These are phyloP conservation scores for Parapristionchus giblindavisi DNA, from an alignment of 2,888 invertebrate genomes.

Conservation along the genomic window DNA sequence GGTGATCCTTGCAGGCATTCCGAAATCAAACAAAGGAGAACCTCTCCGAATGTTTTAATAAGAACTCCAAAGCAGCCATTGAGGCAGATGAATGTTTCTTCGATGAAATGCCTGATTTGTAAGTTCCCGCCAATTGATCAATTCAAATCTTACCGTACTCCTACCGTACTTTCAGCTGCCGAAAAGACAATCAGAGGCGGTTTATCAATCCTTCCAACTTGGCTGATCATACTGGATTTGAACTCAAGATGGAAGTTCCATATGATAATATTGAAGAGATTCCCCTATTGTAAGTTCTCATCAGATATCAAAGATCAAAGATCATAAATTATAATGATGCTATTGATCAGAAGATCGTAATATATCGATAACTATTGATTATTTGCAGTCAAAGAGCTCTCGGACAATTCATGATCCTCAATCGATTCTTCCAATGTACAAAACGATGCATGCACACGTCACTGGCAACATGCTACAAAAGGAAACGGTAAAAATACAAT, in stretches of 20 bases:
- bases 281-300: conserved; percentile 7
- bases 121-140: not conserved
- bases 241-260: not conserved
- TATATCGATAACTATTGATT: not conserved
- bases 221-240: not conserved
- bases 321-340: not conserved
- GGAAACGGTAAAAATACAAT: not conserved
- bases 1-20: not conserved
- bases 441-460: conserved; percentile 14
- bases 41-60: conserved; percentile 1
- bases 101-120: conserved; percentile 16
- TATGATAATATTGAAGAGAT: not conserved
- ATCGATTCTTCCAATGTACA: conserved; percentile 16
- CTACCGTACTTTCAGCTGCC: not conserved
- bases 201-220: conserved; percentile 12
- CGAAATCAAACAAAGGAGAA: not conserved
- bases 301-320: not conserved
- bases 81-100: conserved; percentile 22
- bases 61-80: not conserved
- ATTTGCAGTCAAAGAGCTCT: conserved; percentile 5
- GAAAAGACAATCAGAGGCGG: not conserved
- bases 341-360: not conserved
- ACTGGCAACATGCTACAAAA: conserved; percentile 15
- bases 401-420: conserved; percentile 18
- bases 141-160: not conserved